A percentile compares a stretch with the other conserved stretches of the same genome.
These are phyloP conservation scores for Amniataba percoides DNA, from an alignment of 2,797 vertebrate species.

Conservation along the genomic window DNA sequence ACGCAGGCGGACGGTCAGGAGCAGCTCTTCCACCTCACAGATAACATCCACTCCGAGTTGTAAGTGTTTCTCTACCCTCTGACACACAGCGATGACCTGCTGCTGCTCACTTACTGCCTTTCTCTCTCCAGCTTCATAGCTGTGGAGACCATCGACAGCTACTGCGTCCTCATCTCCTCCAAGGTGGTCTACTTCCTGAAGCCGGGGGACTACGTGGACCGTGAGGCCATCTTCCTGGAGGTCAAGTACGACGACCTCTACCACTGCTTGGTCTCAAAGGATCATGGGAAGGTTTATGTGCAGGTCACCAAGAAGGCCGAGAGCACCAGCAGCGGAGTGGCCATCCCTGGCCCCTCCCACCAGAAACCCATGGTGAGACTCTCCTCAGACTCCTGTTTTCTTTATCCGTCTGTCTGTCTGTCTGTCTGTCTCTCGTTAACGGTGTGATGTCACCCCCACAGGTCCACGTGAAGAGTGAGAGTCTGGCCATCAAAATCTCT, in stretches of 20 bases:
- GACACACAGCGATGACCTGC: background rate
- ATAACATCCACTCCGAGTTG: constrained; percentile 96
- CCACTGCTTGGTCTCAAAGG: constrained; percentile 97
- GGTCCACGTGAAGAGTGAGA: constrained; percentile 96
- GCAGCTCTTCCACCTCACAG: constrained; percentile 94
- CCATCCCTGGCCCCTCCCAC: constrained; percentile 96
- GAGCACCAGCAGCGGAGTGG: constrained; percentile 91
- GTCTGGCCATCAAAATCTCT: constrained; percentile 93
- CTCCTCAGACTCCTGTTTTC: too few relatives aligned
- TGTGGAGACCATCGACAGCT: constrained; percentile 93
- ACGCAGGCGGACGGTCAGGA: constrained; percentile 95
- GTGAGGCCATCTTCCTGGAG: constrained; percentile 96
- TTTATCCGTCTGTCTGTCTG: background rate
- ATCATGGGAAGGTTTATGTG: constrained; percentile 95
- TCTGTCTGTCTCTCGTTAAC: background rate
- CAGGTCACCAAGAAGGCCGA: constrained; percentile 98
- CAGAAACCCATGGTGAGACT: constrained; percentile 96
- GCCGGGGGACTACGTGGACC: constrained; percentile 89
- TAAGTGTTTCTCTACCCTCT: constrained; percentile 80
- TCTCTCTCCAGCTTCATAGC: constrained; percentile 91
- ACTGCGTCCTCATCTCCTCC: constrained; percentile 97
- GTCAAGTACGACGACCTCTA: constrained; percentile 97
- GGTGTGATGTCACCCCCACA: constrained; percentile 57
- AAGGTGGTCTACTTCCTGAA: constrained; percentile 96
- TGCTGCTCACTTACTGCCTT: background rate